Evolutionary conservation across 2,888 invertebrate species (phyloP).

Genomic region (Digitonthophagus gazella): DNA sequence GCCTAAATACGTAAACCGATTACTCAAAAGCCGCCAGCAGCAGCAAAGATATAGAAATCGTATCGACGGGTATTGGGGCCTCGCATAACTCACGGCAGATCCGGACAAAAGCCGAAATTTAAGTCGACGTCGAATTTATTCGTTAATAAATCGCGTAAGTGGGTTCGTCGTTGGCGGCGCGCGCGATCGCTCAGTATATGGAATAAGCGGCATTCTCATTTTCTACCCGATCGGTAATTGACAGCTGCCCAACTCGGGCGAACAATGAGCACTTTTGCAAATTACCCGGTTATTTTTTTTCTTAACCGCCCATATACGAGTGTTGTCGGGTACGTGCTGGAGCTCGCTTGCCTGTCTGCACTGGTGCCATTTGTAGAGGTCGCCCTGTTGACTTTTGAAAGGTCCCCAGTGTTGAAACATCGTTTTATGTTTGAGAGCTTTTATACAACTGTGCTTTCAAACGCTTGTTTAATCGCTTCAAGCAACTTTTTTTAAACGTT

Average conservation of each 20-base stretch:
- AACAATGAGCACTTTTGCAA: constrained; percentile 13
- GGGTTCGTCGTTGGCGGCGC: neutral
- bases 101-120: constrained; percentile 19
- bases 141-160: constrained; percentile 18
- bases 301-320: constrained; percentile 2
- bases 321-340: constrained; percentile 6
- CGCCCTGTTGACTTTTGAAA: neutral
- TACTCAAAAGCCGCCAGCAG: neutral
- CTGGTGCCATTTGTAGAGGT: neutral
- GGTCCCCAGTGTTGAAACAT: neutral
- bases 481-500: no score
- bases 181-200: constrained; percentile 3
- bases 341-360: no score
- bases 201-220: neutral
- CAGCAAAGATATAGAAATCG: neutral
- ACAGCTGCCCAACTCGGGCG: constrained; percentile 10
- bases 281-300: constrained; percentile 3
- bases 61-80: neutral
- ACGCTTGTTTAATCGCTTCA: no score
- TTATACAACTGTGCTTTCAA: neutral
- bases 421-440: neutral
- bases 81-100: constrained; percentile 5
- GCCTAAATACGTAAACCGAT: neutral
- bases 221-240: constrained; percentile 3
- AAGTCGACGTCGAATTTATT: constrained; percentile 21